Percentiles rank a stretch among this genome's conserved stretches.
Conservation (phyloP, 2,113 vertebrate genomes). For the Stercorarius parasiticus region DNA sequence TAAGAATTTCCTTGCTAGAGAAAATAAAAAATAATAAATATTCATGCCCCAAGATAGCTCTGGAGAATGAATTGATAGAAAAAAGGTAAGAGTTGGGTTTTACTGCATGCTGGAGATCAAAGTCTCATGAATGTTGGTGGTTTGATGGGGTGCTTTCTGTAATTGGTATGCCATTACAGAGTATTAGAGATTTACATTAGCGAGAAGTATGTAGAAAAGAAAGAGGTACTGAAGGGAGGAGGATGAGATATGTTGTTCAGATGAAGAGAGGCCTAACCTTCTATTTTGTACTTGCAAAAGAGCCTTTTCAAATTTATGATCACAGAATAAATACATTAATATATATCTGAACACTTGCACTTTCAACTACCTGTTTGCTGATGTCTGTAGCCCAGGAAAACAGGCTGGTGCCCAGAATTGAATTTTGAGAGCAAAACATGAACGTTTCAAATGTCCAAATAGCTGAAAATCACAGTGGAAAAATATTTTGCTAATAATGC, state of each 20-base stretch:
- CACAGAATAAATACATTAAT: background rate
- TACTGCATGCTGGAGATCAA: background rate
- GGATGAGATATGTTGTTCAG: background rate
- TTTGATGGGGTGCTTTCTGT: background rate
- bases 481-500: background rate
- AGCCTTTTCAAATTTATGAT: background rate
- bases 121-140: background rate
- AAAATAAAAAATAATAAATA: background rate
- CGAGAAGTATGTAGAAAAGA: background rate
- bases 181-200: background rate
- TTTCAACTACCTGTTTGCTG: background rate
- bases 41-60: background rate
- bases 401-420: background rate
- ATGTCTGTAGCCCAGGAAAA: background rate
- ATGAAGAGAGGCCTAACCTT: background rate
- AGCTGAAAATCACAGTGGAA: background rate
- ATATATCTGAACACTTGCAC: background rate
- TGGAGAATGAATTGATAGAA: background rate
- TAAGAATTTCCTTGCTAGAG: background rate
- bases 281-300: background rate
- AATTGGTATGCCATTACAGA: background rate
- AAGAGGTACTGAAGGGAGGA: background rate
- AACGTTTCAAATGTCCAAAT: background rate
- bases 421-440: background rate
- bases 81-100: background rate